These are phyloP conservation scores for Cynopterus sphinx DNA, from an alignment of 2,797 vertebrate species.

Conservation along the genomic window DNA sequence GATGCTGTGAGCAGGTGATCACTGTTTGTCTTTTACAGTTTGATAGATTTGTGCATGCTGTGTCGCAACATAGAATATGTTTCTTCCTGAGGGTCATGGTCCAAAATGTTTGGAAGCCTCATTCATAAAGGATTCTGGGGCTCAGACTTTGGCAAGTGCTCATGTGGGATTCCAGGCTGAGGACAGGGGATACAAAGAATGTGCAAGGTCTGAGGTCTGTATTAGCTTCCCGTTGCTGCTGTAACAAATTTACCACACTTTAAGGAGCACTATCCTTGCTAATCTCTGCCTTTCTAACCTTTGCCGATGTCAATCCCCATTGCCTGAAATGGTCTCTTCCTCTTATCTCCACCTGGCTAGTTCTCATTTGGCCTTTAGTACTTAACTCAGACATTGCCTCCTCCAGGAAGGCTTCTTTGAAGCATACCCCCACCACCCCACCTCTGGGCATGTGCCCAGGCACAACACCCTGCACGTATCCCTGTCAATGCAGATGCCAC, in stretches of 20 bases:
- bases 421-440: not conserved
- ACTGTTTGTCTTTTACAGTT: not conserved
- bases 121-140: not conserved
- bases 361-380: not conserved
- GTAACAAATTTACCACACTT: not conserved
- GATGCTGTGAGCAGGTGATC: rapidly evolving
- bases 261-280: no score
- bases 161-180: not conserved
- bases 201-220: not conserved
- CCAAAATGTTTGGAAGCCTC: not conserved
- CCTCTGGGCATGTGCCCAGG: not conserved
- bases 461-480: rapidly evolving
- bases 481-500: not conserved
- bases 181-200: not conserved
- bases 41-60: not conserved
- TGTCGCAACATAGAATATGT: no score
- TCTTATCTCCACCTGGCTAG: not conserved
- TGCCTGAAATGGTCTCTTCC: no score
- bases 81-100: not conserved
- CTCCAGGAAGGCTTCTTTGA: not conserved
- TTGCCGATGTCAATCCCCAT: rapidly evolving
- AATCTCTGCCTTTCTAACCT: not conserved
- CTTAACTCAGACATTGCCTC: not conserved
- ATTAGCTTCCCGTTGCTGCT: not conserved
- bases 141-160: not conserved